Percentiles rank a stretch among this genome's conserved stretches.
phyloP scores from a whole-genome alignment of 2,113 vertebrate genomes.

The Alosa alosa region DNA sequence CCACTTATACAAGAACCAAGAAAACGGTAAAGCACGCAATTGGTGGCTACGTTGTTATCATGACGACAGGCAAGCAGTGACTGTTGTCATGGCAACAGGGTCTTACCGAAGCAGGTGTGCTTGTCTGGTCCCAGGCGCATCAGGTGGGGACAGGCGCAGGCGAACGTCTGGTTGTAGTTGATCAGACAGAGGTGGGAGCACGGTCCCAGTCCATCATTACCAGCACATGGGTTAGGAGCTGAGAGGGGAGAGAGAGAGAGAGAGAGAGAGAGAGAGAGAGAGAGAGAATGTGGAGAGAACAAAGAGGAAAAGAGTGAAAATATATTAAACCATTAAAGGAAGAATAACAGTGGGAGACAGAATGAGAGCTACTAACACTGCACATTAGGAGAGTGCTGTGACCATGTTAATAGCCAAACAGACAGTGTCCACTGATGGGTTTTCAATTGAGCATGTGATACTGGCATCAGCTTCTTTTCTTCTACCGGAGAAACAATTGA shows the following conservation, averaged over 20 bases:
- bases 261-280: neutral
- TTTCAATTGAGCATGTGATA: no score
- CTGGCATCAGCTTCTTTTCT: no score
- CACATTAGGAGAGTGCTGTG: no score
- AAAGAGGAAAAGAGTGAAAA: neutral
- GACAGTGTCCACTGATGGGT: no score
- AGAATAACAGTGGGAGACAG: neutral
- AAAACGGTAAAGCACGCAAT: neutral
- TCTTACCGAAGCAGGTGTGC: constrained; percentile 86
- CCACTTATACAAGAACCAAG: neutral
- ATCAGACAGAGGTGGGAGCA: constrained; percentile 96
- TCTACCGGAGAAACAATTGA: no score
- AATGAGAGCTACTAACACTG: neutral
- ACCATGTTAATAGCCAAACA: no score
- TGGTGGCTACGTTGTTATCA: neutral
- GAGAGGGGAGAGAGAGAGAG: constrained; percentile 7
- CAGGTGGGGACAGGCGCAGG: constrained; percentile 93
- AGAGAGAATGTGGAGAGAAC: neutral
- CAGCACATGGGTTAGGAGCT: constrained; percentile 93
- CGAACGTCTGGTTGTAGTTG: constrained; percentile 89
- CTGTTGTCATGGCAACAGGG: neutral
- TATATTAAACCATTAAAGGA: neutral
- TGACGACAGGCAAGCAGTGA: neutral
- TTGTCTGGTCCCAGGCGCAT: constrained; percentile 90
- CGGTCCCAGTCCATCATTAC: constrained; percentile 83